Evolutionary conservation across 2,113 vertebrate species (phyloP), one percentile per base, ranked within the genome.

Genomic region (Zeus faber): DNA sequence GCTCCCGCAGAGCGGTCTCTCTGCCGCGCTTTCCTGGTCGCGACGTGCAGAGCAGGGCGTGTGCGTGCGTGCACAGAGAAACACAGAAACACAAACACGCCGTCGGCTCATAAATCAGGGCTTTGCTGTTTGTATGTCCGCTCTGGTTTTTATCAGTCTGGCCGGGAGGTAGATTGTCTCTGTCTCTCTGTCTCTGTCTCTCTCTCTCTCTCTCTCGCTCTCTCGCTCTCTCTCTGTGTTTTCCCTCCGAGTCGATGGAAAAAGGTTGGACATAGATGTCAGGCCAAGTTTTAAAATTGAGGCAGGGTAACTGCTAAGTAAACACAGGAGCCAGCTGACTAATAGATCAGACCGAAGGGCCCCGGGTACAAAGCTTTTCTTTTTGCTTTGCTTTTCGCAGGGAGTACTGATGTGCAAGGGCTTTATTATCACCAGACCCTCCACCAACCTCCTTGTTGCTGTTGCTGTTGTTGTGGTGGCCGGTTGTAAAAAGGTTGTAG

Each of bases 131-230:
- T 33, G 8, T 14, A 14, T 14, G 11, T 44, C 5, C 6, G 21
- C 55, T 85, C 77, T 83, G 83, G 57, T 82, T 81, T 83, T 57
- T 81, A 74, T 87, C 83, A 84, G 76, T 56, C 66, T 67, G 23
- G 3, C 72, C 65, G 56, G 64, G 66, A 76, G 27, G 70, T 78
- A 68, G 79, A 81, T 80, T 76, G 58, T 66, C 72, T 62, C 22
- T 69, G 62, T 77, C 52, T 2, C 26, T 33, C 20, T 22, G 17
- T n/a, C 26, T 6, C 41, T 23, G 18, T 43, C 37, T 27, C 37
- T 31, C 27, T 3, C 26, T 33, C 44, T 33, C 35, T 31, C 37
- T 16, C 18, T 27, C 29, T 48, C 59, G 47, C 31, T 49, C 35
- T 41, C 25, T 21, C 33, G 47, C 65, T 77, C 57, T 54, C 65